Conservation (phyloP, 1,140 invertebrate genomes). For the Agrilus planipennis region DNA sequence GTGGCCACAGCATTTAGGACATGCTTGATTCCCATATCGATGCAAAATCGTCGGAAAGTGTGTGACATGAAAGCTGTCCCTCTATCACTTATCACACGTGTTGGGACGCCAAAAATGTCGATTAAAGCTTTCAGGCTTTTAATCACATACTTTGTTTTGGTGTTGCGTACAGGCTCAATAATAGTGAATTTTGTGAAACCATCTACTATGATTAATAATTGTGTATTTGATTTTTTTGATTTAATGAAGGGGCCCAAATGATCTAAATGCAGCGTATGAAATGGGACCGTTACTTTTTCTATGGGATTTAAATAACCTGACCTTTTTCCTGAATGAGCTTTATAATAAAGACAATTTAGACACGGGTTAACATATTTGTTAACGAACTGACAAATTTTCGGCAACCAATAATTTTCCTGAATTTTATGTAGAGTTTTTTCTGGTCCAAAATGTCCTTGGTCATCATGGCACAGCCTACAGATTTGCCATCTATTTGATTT, state of each 20-base stretch:
- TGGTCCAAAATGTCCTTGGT: slow-evolving; percentile 9
- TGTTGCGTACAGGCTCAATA: slow-evolving; percentile 17
- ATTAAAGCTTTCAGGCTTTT: slow-evolving; percentile 6
- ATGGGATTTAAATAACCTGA: slow-evolving; percentile 7
- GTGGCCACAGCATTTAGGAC: slow-evolving; percentile 24
- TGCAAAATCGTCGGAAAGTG: slow-evolving; percentile 18
- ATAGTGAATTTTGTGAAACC: too few species aligned
- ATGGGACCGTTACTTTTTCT: slow-evolving; percentile 9
- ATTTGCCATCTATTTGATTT: slow-evolving; percentile 11
- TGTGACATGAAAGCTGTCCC: slow-evolving; percentile 26
- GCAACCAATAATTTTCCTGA: slow-evolving; percentile 13
- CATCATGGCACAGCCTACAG: slow-evolving; percentile 10
- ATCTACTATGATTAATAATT: slow-evolving; percentile 8
- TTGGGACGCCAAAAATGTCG: slow-evolving; percentile 24
- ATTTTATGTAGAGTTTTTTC: slow-evolving; percentile 14
- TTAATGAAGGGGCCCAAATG: slow-evolving; percentile 11
- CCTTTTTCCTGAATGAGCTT: slow-evolving; percentile 3
- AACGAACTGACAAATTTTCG: slow-evolving; percentile 9
- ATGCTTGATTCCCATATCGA: slow-evolving; percentile 16
- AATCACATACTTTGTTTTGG: not conserved
- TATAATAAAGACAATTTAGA: slow-evolving; percentile 6
- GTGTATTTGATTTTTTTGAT: not conserved
- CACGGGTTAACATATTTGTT: slow-evolving; percentile 2
- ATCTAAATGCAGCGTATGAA: slow-evolving; percentile 14
- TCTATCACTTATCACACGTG: slow-evolving; percentile 23